Base-by-base conservation (phyloP, 2,113 vertebrate species). In the Erpornis zantholeuca region DNA sequence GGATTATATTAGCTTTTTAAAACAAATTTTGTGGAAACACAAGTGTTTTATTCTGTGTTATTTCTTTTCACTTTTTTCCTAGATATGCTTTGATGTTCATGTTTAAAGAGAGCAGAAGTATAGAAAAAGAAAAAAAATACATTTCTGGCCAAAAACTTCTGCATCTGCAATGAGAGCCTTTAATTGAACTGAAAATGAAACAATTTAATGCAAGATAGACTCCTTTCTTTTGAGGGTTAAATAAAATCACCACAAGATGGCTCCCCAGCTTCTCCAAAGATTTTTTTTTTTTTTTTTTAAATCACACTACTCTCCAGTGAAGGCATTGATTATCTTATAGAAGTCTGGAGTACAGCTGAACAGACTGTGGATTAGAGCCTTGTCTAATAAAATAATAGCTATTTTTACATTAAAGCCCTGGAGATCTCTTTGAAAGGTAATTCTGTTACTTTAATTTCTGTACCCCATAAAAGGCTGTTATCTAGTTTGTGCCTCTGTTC, bases 331-430 rank as follows among this genome's bases (percentile, higher is more conserved):
- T 97, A 96, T 97, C 86, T 96, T 94, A 93, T 53, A 94, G 94
- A 94, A 94, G 93, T 96, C 96, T 95, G 81, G 86, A 95, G 80
- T 86, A 95, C 94, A 92, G 80, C 87, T 93, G 83, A 94, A 89
- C 90, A 96, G 96, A 89, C 93, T 94, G 88, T 94, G 97, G 97
- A 97, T 97, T 96, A 97, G 79, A 96, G 73, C 63, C 93, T 95
- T 96, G 96, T 96, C 96, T 97, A 96, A 97, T 97, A 97, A 97
- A 97, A 97, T 97, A 97, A 97, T 97, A 97, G 93, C 95, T 97
- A 97, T 97, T 97, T 97, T 97, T 96, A 97, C 96, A 97, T 96
- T 96, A 97, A 97, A 97, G 92, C 96, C 95, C 86, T 73, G 84
- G 93, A 96, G 94, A 97, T 96, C 78, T 96, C 95, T 97, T 97